Percentiles rank a stretch among this genome's conserved stretches.
Conservation (phyloP, 2,888 invertebrate species). For the Myopa tessellatipennis region DNA sequence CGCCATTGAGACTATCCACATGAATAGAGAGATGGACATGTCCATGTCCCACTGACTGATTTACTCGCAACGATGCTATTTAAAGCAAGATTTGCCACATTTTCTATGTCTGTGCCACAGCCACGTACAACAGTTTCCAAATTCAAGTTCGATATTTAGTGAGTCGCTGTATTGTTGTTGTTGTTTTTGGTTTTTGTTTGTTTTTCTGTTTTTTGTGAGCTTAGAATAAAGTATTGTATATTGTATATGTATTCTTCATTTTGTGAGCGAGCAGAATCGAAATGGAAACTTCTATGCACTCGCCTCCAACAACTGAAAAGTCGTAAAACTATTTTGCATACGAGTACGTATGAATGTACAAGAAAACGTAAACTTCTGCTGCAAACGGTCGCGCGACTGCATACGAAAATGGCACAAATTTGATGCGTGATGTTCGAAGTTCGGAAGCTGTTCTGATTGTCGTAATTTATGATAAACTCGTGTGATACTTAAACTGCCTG, state of each 20-base stretch:
- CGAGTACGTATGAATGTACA: slow-evolving; percentile 29
- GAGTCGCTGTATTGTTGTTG: neutral
- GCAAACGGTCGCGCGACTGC: slow-evolving; percentile 16
- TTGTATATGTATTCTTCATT: no score
- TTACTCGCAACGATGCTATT: slow-evolving; percentile 28
- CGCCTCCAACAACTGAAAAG: slow-evolving; percentile 1
- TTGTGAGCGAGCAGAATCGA: neutral
- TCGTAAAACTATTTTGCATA: slow-evolving; percentile 30
- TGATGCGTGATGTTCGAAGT: neutral
- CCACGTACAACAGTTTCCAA: slow-evolving; percentile 23
- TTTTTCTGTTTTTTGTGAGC: neutral
- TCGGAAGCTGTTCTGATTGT: neutral
- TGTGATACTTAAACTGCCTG: neutral
- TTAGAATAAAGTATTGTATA: neutral
- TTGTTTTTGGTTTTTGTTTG: neutral
- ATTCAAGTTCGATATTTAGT: slow-evolving; percentile 41
- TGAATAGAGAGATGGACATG: slow-evolving; percentile 6
- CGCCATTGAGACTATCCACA: neutral
- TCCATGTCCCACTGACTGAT: slow-evolving; percentile 42
- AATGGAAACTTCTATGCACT: slow-evolving; percentile 32
- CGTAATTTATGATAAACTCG: neutral
- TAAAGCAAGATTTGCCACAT: neutral
- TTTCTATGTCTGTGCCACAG: slow-evolving; percentile 2
- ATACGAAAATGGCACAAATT: slow-evolving; percentile 23
- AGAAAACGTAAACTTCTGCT: neutral